phyloP scores from a whole-genome alignment of 2,113 vertebrate genomes.

The Python bivittatus region DNA sequence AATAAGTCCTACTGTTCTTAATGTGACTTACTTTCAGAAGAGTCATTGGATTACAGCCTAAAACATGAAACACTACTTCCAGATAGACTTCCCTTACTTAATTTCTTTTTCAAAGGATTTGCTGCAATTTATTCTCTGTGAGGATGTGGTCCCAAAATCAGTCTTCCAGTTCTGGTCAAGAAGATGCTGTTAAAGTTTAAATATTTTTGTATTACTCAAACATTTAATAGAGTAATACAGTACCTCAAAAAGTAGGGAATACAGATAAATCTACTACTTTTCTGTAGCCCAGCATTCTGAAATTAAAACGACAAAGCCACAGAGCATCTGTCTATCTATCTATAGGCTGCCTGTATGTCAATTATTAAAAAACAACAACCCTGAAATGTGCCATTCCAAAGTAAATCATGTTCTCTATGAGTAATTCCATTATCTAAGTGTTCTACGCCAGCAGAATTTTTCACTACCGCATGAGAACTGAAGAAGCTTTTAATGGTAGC shows the following conservation, averaged over 20 bases:
- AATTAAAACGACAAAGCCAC: neutral
- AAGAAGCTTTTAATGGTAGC: no score
- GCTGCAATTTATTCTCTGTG: neutral
- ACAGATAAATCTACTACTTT: neutral
- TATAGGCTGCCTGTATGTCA: neutral
- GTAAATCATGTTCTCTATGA: neutral
- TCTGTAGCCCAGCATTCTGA: neutral
- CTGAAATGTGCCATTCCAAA: neutral
- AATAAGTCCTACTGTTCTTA: neutral
- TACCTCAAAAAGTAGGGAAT: neutral
- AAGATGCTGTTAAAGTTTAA: neutral
- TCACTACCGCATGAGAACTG: neutral
- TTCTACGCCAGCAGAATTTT: neutral
- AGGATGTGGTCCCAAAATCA: neutral
- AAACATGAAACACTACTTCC: neutral
- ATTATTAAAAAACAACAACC: neutral
- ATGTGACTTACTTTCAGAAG: neutral
- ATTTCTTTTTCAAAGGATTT: neutral
- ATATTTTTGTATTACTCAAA: neutral
- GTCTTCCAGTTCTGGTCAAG: neutral
- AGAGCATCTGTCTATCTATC: neutral
- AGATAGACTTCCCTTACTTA: neutral
- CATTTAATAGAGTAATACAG: neutral
- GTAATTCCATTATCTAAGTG: neutral
- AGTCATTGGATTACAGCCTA: neutral